Evolutionary conservation across 2,797 vertebrate species (phyloP), one percentile per base, ranked within the genome.

Genomic region (Pipistrellus nathusii): DNA sequence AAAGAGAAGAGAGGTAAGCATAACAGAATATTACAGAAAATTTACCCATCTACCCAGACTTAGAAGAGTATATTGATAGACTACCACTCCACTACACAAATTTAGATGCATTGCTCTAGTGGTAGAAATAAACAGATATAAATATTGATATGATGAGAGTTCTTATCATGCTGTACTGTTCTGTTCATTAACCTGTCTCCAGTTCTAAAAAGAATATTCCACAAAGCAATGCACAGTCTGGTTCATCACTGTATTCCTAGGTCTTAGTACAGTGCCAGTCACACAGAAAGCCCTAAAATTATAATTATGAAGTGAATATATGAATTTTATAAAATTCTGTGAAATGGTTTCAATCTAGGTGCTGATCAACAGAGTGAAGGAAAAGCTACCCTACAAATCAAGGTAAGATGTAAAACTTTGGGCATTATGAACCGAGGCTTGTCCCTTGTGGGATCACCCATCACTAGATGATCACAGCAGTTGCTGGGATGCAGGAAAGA

Each of bases 1-100:
- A 87, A 59, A 76, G 76, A 90, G 21, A 91, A 73, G 30, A 59
- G 76, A 78, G 23, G 8, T 5, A 68, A 55, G 15, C 66, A 25
- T n/a, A 68, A 73, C 62, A 23, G 64, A 81, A 82, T 73, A 59
- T 15, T 41, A 38, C 51, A 90, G 59, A 85, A 94, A 93, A 78
- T 20, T 35, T 68, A 35, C 64, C 64, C n/a, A 68, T 35, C n/a
- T n/a, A 55, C 13, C 15, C 8, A 46, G 7, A 55, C 87, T 91
- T 86, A 66, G 68, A 94, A 80, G 84, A 64, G 20, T 35, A 48
- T 17, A 59, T 62, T 23, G 8, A 85, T 51, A 78, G 69, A 78
- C 32, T 25, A n/a, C 27, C 38, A 73, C 44, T 46, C 48, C 23
- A 27, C 30, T 27, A 32, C 21, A 44, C 62, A 53, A 48, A 59